Conservation (phyloP, 2,888 invertebrate genomes). For the Entomobrya multifasciata region DNA sequence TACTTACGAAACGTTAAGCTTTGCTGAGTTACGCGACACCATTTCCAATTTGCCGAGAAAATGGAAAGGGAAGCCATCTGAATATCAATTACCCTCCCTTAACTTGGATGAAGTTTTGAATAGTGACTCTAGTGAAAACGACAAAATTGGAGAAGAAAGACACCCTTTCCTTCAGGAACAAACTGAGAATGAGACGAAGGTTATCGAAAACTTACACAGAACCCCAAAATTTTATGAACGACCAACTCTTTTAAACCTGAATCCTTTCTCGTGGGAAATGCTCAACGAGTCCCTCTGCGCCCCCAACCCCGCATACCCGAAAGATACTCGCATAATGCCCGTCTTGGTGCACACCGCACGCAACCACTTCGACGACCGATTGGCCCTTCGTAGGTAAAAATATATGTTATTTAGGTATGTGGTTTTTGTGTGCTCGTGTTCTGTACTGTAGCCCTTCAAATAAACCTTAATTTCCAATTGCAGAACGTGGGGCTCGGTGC, state of each 20-base stretch:
- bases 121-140: background rate
- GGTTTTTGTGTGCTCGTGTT: no score
- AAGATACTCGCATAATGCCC: background rate
- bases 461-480: no score
- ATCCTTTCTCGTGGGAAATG: slow-evolving; percentile 11
- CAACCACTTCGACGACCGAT: slow-evolving; percentile 16
- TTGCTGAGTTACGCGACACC: background rate
- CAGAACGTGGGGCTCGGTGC: slow-evolving; percentile 6
- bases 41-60: slow-evolving; percentile 15
- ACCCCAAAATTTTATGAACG: background rate
- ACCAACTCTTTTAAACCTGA: slow-evolving; percentile 6
- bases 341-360: slow-evolving; percentile 39
- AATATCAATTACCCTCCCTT: background rate
- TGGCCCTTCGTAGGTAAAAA: background rate
- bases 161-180: slow-evolving; percentile 17
- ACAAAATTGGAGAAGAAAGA: background rate
- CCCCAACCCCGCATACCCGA: background rate
- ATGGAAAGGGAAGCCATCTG: background rate
- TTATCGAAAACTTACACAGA: background rate
- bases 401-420: no score
- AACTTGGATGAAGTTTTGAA: background rate
- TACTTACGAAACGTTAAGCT: slow-evolving; percentile 28
- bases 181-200: slow-evolving; percentile 3
- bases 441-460: no score
- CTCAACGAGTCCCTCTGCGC: slow-evolving; percentile 18